Conservation (phyloP, 2,888 invertebrate genomes). For the Perithous albicinctus region DNA sequence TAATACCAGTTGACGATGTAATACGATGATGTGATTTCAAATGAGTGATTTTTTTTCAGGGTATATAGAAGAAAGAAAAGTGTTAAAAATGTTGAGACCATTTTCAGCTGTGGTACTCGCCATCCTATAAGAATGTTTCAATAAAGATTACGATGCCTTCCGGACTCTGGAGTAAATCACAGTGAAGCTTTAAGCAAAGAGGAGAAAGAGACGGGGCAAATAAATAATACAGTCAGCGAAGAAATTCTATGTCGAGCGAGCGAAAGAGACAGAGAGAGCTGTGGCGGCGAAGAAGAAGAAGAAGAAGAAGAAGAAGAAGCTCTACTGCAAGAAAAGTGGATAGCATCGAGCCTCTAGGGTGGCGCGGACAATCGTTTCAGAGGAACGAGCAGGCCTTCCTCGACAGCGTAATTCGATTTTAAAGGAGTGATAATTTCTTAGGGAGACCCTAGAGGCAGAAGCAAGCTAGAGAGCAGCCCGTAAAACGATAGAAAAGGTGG, state of each 20-base stretch:
- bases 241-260: slow-evolving; percentile 5
- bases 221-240: slow-evolving; percentile 38
- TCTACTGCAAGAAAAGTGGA: not conserved
- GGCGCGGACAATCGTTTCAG: slow-evolving; percentile 47
- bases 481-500: slow-evolving; percentile 55
- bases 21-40: slow-evolving; percentile 18
- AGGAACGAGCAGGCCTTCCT: slow-evolving; percentile 32
- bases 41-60: not conserved
- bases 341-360: slow-evolving; percentile 13
- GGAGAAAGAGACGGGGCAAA: not conserved
- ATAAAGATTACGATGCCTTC: slow-evolving; percentile 23
- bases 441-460: slow-evolving; percentile 51
- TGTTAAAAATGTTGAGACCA: not conserved
- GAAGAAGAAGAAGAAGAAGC: too few species aligned
- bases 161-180: slow-evolving; percentile 6
- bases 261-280: not conserved
- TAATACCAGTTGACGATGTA: too few species aligned
- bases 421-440: slow-evolving; percentile 68
- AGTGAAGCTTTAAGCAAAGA: not conserved
- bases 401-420: slow-evolving; percentile 57
- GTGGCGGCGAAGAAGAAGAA: too few species aligned
- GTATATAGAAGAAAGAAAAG: not conserved
- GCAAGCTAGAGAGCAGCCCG: slow-evolving; percentile 23
- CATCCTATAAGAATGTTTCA: slow-evolving; percentile 17
- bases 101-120: not conserved